A percentile compares a stretch with the other conserved stretches of the same genome.
These are phyloP conservation scores for Lycopodina hypogea DNA, from an alignment of 37 sponge, comb jelly and placozoan species.

Conservation along the genomic window DNA sequence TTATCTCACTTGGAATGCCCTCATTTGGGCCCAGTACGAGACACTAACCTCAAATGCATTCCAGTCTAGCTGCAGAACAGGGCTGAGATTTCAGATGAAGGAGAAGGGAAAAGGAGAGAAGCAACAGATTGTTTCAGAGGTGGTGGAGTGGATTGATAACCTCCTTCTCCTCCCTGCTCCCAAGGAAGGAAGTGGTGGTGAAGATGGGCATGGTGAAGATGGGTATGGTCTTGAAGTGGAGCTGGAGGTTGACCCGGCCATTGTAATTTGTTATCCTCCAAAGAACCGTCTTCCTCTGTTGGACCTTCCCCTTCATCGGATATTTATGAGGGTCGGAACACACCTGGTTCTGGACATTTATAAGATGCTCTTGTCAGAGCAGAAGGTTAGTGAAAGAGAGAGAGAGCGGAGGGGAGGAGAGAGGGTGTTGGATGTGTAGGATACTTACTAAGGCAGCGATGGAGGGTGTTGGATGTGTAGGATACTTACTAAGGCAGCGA, in stretches of 20 bases:
- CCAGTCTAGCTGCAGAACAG: not conserved
- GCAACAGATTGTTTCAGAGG: slow-evolving; percentile 9
- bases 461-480: no score
- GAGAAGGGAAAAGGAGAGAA: not conserved
- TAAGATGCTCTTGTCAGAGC: slow-evolving; percentile 61
- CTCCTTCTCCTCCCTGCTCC: slow-evolving; percentile 50
- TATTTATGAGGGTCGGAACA: slow-evolving; percentile 47
- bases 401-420: not conserved
- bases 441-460: no score
- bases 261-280: slow-evolving; percentile 49
- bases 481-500: no score
- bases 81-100: not conserved
- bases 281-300: slow-evolving; percentile 48
- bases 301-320: slow-evolving; percentile 51
- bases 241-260: slow-evolving; percentile 65
- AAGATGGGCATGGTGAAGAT: not conserved
- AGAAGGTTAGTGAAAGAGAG: slow-evolving; percentile 55
- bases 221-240: slow-evolving; percentile 61
- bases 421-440: not conserved
- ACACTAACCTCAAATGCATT: not conserved
- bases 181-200: not conserved
- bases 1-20: slow-evolving; percentile 29
- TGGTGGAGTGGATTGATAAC: slow-evolving; percentile 57
- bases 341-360: slow-evolving; percentile 58
- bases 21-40: slow-evolving; percentile 16